Base-by-base conservation (phyloP, 2,113 vertebrate species). In the Sander lucioperca region DNA sequence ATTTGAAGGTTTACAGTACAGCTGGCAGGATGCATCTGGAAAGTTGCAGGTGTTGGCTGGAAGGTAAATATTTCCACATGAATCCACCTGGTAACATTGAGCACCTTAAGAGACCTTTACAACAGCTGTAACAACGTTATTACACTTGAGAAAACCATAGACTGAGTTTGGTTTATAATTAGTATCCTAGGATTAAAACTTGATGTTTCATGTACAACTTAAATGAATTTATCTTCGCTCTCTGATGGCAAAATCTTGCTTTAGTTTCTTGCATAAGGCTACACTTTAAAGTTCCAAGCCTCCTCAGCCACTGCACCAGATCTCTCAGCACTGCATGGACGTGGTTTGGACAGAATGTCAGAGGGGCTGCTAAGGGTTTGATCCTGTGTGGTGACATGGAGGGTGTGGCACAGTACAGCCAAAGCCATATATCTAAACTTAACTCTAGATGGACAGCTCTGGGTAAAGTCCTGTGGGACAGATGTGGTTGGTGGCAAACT, bases 381-480 rank as follows among this genome's bases (percentile, higher is more conserved):
- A 77, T 91, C 69, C 66, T 64, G 75, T 88, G 84, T 83, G 90
- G 88, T 91, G 91, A 84, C 83, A 81, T 53, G 16, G 79, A 94
- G 93, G 89, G 92, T 87, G 93, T 74, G 92, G 91, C 80, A 18
- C 83, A 9, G 72, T 72, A 9, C 81, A 82, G 75, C 76, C 89
- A 80, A 84, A 92, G 86, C 78, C 87, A 77, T 92, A 83, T 81
- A 86, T 91, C 91, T 91, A 94, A 93, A 93, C 75, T 86, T 91
- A 92, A 92, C 90, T 86, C 65, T n/a, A 59, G 82, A 86, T 76
- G 84, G 89, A 91, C 92, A 86, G 80, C 86, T 77, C 54, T 67
- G 88, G 83, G 87, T 81, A 78, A 53, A 84, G 82, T 72, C 69
- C 63, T 80, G 80, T 30, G 83, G 76, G 79, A 89, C 87, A 86